Evolutionary conservation across 2,797 vertebrate genomes (phyloP), one percentile per base, ranked within the genome.

Genomic region (Chloroceryle inda): DNA sequence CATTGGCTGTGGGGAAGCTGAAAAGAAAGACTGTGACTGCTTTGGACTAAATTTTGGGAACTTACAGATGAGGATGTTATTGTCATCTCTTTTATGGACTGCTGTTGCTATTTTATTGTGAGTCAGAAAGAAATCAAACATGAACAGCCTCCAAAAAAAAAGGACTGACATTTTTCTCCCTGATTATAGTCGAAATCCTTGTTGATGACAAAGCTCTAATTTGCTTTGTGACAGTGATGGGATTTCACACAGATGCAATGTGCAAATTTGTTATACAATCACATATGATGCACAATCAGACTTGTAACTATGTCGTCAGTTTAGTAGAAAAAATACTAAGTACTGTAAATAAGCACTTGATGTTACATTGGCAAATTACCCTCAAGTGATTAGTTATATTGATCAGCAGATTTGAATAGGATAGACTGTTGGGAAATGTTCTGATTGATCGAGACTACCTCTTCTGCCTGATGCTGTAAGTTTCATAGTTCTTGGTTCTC

Each of bases 1-100:
- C 19, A 29, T 75, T 0, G 0, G 8, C 35, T 67, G 1, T 33
- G 17, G 24, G 35, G 22, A 37, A 93, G 27, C 12, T 4, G 24
- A 15, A 16, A 24, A 64, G 19, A 86, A 59, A 52, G 10, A 42
- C 15, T 45, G 29, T 1, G 7, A 27, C 24, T 63, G 13, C 38
- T 76, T 61, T 49, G 27, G 9, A 59, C 4, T 44, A 67, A 81
- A 88, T 10, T 38, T n/a, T 76, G 40, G 44, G 85, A 87, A 50
- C 56, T 44, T 66, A 50, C 5, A 74, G 49, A 29, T 44, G 35
- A 74, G 7, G 12, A 64, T 38, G 22, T 7, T 72, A 74, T 31
- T 0, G 0, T 38, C 20, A 47, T 11, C 16, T 67, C 22, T 92
- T 91, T 35, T 27, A 24, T 27, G n/a, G 22, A 59, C 7, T 53